Base-by-base conservation (phyloP, 2,888 invertebrate genomes). In the Drosophila dives region DNA sequence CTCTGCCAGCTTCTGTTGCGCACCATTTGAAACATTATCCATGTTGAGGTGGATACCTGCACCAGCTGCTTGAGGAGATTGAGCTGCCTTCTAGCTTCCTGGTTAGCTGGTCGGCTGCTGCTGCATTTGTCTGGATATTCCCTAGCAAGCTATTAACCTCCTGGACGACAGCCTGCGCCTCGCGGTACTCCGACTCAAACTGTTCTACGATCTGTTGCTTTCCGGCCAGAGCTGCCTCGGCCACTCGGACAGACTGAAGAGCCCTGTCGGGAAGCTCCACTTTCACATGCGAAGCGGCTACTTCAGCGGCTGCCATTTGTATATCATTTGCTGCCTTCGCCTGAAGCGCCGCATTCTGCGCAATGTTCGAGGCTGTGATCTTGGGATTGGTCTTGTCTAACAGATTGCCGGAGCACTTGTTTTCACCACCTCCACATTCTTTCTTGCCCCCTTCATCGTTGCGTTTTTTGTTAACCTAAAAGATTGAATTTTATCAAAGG, bases 261-360 rank as follows among this genome's bases (percentile, higher is more conserved):
- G 96, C 96, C 85, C 95, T 96, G 80, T 96, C 96, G 0, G 96
- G 96, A 58, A 96, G 91, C 92, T 96, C 96, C 0, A 95, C 94
- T 92, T 96, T 96, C 1, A 95, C 95, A 93, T 96, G 96, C 1
- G 96, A 95, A 0, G 95, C 95, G 82, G 95, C 95, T 81, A 96
- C 96, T 0, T 96, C 96, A 23, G 95, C 95, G 26, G 96, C 95
- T 0, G 96, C 96, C 1, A 96, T 95, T 86, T 96, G 96, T 0
- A 96, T 96, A 88, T 96, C 96, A 59, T 95, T 95, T 0, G 96
- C 96, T 0, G 96, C 96, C 62, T 91, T 91, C 0, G 96, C 96
- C 89, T 96, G 96, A 63, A 95, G 95, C 0, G 96, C 96, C 0
- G 96, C 96, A 79, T 96, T 96, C 88, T 95, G 95, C 0, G 96